Evolutionary conservation across 92 coral and sea anemone genomes (phyloP), one percentile per base, ranked within the genome.

Genomic region (Pocillopora meandrina): DNA sequence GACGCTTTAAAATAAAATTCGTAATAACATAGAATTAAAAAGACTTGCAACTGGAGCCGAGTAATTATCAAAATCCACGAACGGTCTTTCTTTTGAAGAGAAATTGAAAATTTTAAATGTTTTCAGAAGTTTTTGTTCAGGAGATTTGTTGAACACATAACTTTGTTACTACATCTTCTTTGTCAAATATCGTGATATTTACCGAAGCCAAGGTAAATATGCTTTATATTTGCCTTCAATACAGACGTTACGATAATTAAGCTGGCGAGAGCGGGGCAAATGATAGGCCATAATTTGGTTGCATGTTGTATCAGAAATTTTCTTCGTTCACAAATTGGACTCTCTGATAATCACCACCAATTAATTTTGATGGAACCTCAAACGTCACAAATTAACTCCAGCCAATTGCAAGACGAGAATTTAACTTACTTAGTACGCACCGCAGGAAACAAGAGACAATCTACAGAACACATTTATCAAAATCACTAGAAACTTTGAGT

Each of bases 351-450:
- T 71, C 85, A 42, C 85, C 65, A 8, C 68, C 71, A 73, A 73
- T 64, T 73, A 74, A 73, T 73, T 61, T 61, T 83, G 80, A 62
- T 62, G 80, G 65, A 26, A 73, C 74, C 26, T 61, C 73, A 73
- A 72, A 83, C 78, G 72, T 74, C 86, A 83, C 72, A 74, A 21
- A 83, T 73, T 83, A 73, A 26, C 19, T 62, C 31, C 8, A 61
- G 34, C 86, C 80, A 83, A 83, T 83, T 56, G 74, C 23, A 64
- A 52, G 15, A 64, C 15, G 73, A 61, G 34, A 83, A 23, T n/a
- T 16, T 74, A 83, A 83, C 63, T 83, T 72, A 36, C 64, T 83
- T 83, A 83, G 80, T 34, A 59, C 42, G 86, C 86, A 74, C 81
- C 68, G 86, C 74, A 72, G 86, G 86, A 74, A 83, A 83, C 72